These are phyloP conservation scores for Pituophis catenifer DNA, from an alignment of 2,113 vertebrate species.

Conservation along the genomic window DNA sequence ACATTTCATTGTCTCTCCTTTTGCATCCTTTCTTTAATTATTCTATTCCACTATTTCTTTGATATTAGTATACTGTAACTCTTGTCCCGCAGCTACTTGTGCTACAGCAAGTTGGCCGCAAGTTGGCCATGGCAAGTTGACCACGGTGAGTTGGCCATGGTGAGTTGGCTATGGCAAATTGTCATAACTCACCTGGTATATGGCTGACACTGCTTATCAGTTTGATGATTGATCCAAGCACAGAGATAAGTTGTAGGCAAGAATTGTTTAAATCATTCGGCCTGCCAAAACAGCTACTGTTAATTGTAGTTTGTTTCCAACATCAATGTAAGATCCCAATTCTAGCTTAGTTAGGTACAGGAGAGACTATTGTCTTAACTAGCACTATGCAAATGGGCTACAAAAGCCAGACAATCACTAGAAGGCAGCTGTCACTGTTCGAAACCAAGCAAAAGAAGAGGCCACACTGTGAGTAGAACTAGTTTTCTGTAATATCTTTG, in stretches of 20 bases:
- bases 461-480: too few species aligned
- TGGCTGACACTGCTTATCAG: background rate
- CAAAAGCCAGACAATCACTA: background rate
- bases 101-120: too few species aligned
- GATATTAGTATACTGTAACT: too few species aligned
- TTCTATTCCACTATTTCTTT: too few species aligned
- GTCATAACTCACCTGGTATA: too few species aligned
- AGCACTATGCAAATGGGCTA: background rate
- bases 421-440: background rate
- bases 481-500: background rate
- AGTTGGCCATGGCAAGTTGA: too few species aligned
- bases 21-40: too few species aligned
- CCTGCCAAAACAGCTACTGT: background rate
- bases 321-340: background rate
- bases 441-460: too few species aligned
- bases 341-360: background rate
- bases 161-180: too few species aligned
- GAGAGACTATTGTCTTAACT: background rate
- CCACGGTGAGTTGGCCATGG: too few species aligned
- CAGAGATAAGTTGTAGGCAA: background rate
- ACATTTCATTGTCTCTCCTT: too few species aligned
- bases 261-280: background rate
- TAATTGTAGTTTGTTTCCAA: background rate
- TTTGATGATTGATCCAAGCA: background rate
- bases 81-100: too few species aligned